Evolutionary conservation across 2,113 vertebrate species (phyloP).

Genomic region (Ptychochromis oligacanthus): DNA sequence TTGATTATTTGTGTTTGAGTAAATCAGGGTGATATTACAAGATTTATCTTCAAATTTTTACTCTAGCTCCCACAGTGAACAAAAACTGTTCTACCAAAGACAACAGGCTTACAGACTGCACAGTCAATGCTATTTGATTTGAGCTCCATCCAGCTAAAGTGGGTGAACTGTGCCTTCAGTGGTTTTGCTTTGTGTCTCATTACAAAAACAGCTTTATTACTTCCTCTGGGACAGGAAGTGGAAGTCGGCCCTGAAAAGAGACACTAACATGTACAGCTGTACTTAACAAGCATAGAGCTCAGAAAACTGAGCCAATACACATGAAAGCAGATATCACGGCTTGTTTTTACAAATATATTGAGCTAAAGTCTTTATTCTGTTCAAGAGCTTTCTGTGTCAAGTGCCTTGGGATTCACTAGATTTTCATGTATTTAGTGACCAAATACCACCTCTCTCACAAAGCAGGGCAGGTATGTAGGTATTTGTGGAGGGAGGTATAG

Average conservation of each 20-base stretch:
- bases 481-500: conserved; percentile 15
- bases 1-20: not conserved
- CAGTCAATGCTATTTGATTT: not conserved
- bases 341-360: not conserved
- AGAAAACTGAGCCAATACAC: not conserved
- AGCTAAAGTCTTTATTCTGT: not conserved
- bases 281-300: not conserved
- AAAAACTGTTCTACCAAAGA: not conserved
- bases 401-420: not conserved
- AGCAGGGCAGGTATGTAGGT: conserved; percentile 13
- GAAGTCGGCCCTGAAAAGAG: conserved; percentile 12
- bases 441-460: not conserved
- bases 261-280: not conserved
- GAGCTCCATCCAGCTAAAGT: not conserved
- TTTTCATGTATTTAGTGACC: not conserved
- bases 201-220: conserved; percentile 42
- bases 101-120: not conserved
- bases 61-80: not conserved
- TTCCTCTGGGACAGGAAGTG: conserved; percentile 59
- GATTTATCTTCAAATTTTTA: not conserved
- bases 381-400: not conserved
- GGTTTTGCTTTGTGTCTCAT: conserved; percentile 23
- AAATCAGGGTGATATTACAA: not conserved
- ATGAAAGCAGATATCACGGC: not conserved
- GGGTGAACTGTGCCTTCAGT: not conserved